These are phyloP conservation scores for Rhabdomys dilectus DNA, from an alignment of 2,113 vertebrate species.

Conservation along the genomic window DNA sequence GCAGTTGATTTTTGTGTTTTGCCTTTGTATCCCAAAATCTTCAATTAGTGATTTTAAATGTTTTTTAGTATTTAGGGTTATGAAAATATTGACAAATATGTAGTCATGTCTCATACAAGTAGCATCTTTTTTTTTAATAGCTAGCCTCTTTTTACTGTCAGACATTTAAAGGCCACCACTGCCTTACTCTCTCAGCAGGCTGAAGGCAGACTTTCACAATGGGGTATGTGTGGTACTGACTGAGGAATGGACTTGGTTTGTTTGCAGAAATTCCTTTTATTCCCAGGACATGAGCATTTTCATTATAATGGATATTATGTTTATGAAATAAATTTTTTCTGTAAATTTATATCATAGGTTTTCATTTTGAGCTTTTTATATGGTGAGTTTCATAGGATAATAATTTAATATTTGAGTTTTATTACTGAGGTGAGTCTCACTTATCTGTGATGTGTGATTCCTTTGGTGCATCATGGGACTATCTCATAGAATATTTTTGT, in stretches of 20 bases:
- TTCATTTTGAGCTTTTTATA: constrained; percentile 16
- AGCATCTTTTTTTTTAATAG: neutral
- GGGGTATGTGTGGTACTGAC: neutral
- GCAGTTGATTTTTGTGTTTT: neutral
- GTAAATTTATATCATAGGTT: neutral
- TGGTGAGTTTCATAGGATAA: neutral
- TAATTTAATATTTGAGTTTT: neutral
- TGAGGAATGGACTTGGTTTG: neutral
- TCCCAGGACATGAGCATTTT: neutral
- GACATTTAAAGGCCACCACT: neutral
- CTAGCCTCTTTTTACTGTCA: neutral
- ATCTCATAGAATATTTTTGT: constrained; percentile 4
- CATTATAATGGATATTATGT: neutral
- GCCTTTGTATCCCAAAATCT: neutral
- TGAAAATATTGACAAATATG: neutral
- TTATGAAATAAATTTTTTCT: constrained; percentile 31
- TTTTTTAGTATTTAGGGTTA: neutral
- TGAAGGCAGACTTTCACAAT: neutral
- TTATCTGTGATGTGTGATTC: neutral
- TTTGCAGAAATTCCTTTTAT: constrained; percentile 16
- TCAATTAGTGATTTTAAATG: neutral
- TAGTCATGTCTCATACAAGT: neutral
- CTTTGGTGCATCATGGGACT: neutral
- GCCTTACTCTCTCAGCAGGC: neutral
- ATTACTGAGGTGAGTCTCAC: neutral